Conservation (phyloP, 2,797 vertebrate species). For the Artibeus jamaicensis region DNA sequence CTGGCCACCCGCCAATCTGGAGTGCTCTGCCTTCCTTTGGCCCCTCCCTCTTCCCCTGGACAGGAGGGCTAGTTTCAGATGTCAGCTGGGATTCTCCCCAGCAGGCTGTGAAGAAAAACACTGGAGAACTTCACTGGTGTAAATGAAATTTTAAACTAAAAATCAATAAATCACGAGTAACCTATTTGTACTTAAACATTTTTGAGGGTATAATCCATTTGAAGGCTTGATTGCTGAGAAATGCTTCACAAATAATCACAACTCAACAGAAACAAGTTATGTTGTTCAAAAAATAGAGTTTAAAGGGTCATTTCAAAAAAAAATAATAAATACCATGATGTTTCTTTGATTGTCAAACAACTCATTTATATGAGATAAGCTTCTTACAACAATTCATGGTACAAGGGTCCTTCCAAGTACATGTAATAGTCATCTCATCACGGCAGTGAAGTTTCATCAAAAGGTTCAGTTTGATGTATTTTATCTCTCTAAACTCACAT, state of each 20-base stretch:
- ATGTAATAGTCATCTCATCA: background rate
- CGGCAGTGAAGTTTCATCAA: slow-evolving; percentile 10
- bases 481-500: slow-evolving; percentile 54
- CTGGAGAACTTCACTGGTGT: background rate
- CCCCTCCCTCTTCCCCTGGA: no score
- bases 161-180: background rate
- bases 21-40: background rate
- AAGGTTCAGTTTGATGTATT: slow-evolving; percentile 48
- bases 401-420: background rate
- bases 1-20: background rate
- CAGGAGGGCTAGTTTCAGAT: background rate
- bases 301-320: background rate
- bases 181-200: background rate
- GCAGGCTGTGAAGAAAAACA: background rate
- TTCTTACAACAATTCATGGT: background rate
- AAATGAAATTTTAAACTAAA: background rate
- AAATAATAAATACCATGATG: background rate
- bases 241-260: background rate
- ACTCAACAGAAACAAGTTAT: background rate
- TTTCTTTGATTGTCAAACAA: slow-evolving; percentile 56
- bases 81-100: background rate
- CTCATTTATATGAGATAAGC: background rate
- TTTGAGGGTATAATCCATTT: background rate
- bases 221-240: background rate
- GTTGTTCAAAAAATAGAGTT: background rate